Percentiles rank a stretch among this genome's conserved stretches.
Evolutionary conservation across 1,140 invertebrate species (phyloP).

Genomic region (Drosophila fuyamai): DNA sequence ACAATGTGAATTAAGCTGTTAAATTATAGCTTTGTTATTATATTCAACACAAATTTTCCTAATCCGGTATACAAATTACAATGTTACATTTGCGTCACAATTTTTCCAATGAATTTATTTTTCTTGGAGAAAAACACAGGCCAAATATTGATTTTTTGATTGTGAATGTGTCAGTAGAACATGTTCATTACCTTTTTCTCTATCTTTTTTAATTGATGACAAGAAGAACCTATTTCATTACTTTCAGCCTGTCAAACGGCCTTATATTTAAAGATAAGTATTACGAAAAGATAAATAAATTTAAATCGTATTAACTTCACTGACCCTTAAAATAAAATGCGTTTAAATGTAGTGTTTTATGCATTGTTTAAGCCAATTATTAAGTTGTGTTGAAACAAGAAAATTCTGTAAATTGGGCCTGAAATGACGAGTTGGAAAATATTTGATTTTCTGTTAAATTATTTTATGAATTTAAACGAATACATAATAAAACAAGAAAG

Average conservation of each 20-base stretch:
- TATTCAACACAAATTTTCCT: neutral
- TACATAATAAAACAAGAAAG: slow-evolving; percentile 27
- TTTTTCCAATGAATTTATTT: neutral
- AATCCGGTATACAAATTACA: neutral
- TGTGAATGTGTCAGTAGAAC: neutral
- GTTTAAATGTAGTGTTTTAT: too few species aligned
- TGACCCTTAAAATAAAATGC: too few species aligned
- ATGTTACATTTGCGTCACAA: neutral
- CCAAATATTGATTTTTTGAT: slow-evolving; percentile 11
- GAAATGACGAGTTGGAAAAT: slow-evolving; percentile 1
- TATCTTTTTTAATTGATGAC: slow-evolving; percentile 8
- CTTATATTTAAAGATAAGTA: neutral
- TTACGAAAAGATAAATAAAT: neutral
- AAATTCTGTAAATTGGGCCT: too few species aligned
- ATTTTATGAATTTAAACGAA: neutral
- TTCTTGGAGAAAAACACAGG: neutral
- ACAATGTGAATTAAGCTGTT: neutral
- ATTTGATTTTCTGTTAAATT: neutral
- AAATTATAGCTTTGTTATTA: neutral
- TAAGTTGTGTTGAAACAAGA: too few species aligned
- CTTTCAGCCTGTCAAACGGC: neutral
- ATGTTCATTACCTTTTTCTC: neutral
- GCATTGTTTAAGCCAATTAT: too few species aligned
- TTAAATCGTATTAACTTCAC: too few species aligned
- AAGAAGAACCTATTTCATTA: too few species aligned